These are phyloP conservation scores for Esperia sulphurella DNA, from an alignment of 2,888 invertebrate genomes.

Conservation along the genomic window DNA sequence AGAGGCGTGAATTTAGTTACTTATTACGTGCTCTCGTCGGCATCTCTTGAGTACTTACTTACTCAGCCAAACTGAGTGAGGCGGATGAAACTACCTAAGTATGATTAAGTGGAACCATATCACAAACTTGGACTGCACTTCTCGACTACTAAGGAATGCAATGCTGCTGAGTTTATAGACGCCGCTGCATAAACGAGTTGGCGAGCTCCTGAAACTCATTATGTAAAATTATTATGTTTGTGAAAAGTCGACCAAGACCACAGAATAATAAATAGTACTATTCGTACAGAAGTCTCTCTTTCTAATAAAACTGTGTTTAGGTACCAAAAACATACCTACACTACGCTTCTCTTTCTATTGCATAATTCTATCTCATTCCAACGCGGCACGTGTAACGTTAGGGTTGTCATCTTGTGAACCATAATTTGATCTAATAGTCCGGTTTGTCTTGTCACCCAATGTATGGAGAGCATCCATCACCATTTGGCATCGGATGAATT, in stretches of 20 bases:
- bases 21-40: conserved; percentile 36
- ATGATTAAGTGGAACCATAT: conserved; percentile 45
- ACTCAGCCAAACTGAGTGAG: conserved; percentile 30
- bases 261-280: no score
- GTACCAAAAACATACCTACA: no score
- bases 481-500: no score
- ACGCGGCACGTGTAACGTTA: no score
- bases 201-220: conserved; percentile 24
- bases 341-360: no score
- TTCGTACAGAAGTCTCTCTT: no score
- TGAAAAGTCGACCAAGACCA: conserved; percentile 13
- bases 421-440: no score
- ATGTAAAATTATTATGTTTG: conserved; percentile 23
- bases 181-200: conserved; percentile 27
- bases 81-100: conserved; percentile 25
- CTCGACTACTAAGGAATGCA: conserved; percentile 27
- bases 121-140: conserved; percentile 34
- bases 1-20: conserved; percentile 31
- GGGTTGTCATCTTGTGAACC: no score
- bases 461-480: no score
- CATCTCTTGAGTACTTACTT: conserved; percentile 17
- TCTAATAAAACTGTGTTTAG: no score
- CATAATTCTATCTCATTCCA: no score
- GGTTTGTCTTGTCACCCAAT: no score
- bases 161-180: conserved; percentile 27